phyloP scores from a whole-genome alignment of 2,888 invertebrate species.

The Hirtodrosophila trivittata region DNA sequence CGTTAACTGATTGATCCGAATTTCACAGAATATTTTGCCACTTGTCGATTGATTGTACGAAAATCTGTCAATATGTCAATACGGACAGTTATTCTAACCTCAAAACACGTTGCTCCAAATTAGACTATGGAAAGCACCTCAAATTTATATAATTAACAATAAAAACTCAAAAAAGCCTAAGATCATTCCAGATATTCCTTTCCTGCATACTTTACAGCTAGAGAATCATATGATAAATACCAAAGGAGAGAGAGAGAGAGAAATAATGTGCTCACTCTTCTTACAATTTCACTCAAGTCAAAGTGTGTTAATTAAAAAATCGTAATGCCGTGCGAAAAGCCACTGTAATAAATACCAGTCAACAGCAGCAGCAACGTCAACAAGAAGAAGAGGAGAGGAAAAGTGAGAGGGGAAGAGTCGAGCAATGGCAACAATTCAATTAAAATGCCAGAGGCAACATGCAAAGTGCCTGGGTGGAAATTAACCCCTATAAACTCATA shows the following conservation, averaged over 20 bases:
- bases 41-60: slow-evolving; percentile 20
- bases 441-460: slow-evolving; percentile 73
- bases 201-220: too few relatives aligned
- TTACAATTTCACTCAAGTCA: slow-evolving; percentile 17
- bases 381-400: slow-evolving; percentile 34
- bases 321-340: slow-evolving; percentile 53
- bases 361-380: slow-evolving; percentile 15
- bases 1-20: slow-evolving; percentile 36
- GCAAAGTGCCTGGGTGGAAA: slow-evolving; percentile 70
- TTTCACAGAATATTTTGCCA: slow-evolving; percentile 24
- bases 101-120: too few relatives aligned
- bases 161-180: too few relatives aligned
- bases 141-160: too few relatives aligned
- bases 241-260: too few relatives aligned
- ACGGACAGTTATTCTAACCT: neutral
- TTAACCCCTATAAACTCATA: slow-evolving; percentile 79
- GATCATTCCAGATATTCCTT: too few relatives aligned
- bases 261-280: slow-evolving; percentile 28
- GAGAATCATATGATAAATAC: too few relatives aligned
- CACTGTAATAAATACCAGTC: slow-evolving; percentile 59
- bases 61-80: slow-evolving; percentile 15
- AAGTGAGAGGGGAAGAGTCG: too few relatives aligned
- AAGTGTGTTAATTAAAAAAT: slow-evolving; percentile 71
- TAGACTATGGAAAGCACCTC: too few relatives aligned
- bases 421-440: slow-evolving; percentile 76